These are phyloP conservation scores for Cynodonichthys magdalenae DNA, from an alignment of 2,797 vertebrate species.

Conservation along the genomic window DNA sequence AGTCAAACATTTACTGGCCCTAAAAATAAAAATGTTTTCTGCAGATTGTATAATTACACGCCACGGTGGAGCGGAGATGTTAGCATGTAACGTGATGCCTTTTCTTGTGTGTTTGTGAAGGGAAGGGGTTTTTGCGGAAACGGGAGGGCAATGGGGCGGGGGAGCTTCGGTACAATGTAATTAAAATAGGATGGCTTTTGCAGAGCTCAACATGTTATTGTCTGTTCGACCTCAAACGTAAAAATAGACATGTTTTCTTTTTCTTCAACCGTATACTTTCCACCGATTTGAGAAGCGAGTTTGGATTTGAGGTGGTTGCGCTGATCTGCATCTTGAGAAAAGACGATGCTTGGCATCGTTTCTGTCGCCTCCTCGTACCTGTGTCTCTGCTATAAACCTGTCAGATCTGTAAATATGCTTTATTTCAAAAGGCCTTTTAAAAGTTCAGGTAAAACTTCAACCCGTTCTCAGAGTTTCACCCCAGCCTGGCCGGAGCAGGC, in stretches of 20 bases:
- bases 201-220: conserved; percentile 77
- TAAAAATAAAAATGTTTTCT: conserved; percentile 81
- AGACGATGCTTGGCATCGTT: conserved; percentile 1
- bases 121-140: conserved; percentile 77
- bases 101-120: conserved; percentile 77
- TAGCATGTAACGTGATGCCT: conserved; percentile 75
- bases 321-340: conserved; percentile 25
- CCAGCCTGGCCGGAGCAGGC: conserved; percentile 9
- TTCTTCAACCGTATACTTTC: conserved; percentile 37
- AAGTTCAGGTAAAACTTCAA: conserved; percentile 56
- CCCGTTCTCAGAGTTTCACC: conserved; percentile 54
- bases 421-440: conserved; percentile 42
- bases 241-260: conserved; percentile 64
- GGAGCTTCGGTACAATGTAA: conserved; percentile 75
- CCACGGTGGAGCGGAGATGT: conserved; percentile 54
- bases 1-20: conserved; percentile 81
- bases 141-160: conserved; percentile 67
- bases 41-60: conserved; percentile 78
- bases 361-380: conserved; percentile 44
- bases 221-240: conserved; percentile 72
- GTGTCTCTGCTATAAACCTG: conserved; percentile 52
- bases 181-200: conserved; percentile 80
- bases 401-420: conserved; percentile 56
- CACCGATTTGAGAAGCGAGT: conserved; percentile 28
- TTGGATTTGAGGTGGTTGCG: conserved; percentile 29